Evolutionary conservation across 1,140 invertebrate species (phyloP).

Genomic region (Brachystomella parvula): DNA sequence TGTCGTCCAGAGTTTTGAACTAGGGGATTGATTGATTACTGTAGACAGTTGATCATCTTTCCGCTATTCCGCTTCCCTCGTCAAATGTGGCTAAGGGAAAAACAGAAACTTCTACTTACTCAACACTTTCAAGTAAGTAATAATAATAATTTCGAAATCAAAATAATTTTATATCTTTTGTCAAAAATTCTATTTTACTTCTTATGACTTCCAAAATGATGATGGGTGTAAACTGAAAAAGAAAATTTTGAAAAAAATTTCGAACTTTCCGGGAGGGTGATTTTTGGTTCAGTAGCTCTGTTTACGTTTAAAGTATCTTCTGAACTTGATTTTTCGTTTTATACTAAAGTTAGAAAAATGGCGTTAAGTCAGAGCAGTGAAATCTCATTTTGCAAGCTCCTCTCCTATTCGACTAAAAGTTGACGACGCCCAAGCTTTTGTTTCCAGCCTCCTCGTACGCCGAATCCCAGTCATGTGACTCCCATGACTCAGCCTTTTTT

Average conservation of each 20-base stretch:
- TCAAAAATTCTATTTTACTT: too few species aligned
- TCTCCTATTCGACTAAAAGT: background rate
- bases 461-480: background rate
- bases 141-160: too few species aligned
- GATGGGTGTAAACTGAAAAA: too few species aligned
- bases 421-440: background rate
- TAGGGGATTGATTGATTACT: too few species aligned
- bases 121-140: too few species aligned
- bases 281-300: background rate
- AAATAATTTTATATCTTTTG: too few species aligned
- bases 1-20: too few species aligned
- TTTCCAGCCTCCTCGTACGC: background rate
- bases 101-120: too few species aligned
- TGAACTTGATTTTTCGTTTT: constrained; percentile 7
- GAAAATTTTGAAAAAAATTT: constrained; percentile 3
- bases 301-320: constrained; percentile 3
- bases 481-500: background rate
- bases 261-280: background rate
- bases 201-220: too few species aligned
- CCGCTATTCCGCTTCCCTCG: too few species aligned
- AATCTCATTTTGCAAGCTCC: background rate
- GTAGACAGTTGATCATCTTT: too few species aligned
- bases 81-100: too few species aligned
- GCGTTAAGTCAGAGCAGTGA: background rate
- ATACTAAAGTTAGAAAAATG: constrained; percentile 12